These are phyloP conservation scores for Empidonax alnorum DNA, from an alignment of 2,113 vertebrate species.

Conservation along the genomic window DNA sequence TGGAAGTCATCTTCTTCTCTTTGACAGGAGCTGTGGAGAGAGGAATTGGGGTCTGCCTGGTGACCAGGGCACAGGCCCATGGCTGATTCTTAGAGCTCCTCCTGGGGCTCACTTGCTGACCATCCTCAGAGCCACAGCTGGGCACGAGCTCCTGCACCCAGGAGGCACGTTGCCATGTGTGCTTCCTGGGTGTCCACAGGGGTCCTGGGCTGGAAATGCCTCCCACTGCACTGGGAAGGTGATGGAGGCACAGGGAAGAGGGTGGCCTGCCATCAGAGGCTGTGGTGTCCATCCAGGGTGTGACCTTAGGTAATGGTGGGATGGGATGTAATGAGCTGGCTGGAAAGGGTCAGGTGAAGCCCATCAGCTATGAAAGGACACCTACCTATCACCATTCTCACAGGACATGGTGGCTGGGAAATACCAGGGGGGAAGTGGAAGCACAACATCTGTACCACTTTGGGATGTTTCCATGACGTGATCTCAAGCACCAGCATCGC, in stretches of 20 bases:
- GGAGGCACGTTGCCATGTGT: background rate
- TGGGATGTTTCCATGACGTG: background rate
- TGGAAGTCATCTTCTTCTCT: slow-evolving; percentile 70
- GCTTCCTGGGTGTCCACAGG: background rate
- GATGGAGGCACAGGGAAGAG: background rate
- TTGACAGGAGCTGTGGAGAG: slow-evolving; percentile 59
- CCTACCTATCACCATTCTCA: background rate
- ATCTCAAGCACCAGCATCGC: background rate
- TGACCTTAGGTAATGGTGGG: background rate
- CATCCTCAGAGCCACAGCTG: background rate
- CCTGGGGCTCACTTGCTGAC: background rate
- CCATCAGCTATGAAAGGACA: too few species aligned
- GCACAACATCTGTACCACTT: background rate
- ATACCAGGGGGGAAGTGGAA: background rate
- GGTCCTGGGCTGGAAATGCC: background rate
- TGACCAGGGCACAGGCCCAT: background rate
- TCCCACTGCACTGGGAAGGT: background rate
- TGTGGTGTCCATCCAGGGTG: background rate
- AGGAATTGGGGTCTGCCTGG: background rate
- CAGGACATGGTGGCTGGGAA: background rate
- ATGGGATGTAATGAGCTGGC: background rate
- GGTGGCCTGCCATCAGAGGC: background rate
- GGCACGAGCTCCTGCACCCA: background rate
- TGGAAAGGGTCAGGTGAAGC: background rate
- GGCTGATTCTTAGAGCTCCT: background rate